Conservation (phyloP, 2,888 invertebrate genomes). For the Xestoiulus laeticollis region DNA sequence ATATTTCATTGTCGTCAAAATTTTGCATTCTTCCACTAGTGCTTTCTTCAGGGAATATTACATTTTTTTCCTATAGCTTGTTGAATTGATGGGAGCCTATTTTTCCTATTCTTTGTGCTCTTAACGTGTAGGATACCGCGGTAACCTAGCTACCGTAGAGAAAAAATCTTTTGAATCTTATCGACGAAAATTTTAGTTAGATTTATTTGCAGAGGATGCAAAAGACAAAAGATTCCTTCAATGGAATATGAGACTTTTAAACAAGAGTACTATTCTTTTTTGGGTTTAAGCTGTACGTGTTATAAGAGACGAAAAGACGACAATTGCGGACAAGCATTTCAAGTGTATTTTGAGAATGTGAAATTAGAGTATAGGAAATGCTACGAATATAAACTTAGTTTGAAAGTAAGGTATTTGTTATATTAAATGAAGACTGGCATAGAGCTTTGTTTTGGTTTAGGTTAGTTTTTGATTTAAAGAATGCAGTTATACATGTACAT, state of each 20-base stretch:
- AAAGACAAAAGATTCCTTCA: neutral
- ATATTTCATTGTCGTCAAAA: slow-evolving; percentile 27
- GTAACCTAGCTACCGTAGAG: neutral
- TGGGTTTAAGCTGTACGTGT: neutral
- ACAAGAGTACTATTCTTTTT: neutral
- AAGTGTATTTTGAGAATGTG: neutral
- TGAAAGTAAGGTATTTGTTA: too few relatives aligned
- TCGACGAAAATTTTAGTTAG: neutral
- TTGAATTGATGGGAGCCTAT: slow-evolving; percentile 25
- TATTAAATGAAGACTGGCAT: too few relatives aligned
- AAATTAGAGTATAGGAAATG: neutral
- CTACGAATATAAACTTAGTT: neutral
- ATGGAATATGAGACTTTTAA: neutral
- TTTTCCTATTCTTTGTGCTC: neutral
- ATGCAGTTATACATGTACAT: too few relatives aligned
- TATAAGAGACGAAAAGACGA: neutral
- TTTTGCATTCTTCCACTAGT: neutral
- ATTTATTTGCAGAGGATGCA: neutral
- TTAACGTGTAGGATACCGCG: neutral
- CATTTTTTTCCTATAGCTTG: neutral
- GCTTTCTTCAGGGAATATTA: slow-evolving; percentile 21
- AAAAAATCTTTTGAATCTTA: neutral
- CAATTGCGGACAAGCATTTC: neutral
- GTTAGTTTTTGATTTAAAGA: too few relatives aligned
- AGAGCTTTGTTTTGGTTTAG: too few relatives aligned